These are phyloP conservation scores for Plestiodon gilberti DNA, from an alignment of 2,113 vertebrate genomes.

Conservation along the genomic window DNA sequence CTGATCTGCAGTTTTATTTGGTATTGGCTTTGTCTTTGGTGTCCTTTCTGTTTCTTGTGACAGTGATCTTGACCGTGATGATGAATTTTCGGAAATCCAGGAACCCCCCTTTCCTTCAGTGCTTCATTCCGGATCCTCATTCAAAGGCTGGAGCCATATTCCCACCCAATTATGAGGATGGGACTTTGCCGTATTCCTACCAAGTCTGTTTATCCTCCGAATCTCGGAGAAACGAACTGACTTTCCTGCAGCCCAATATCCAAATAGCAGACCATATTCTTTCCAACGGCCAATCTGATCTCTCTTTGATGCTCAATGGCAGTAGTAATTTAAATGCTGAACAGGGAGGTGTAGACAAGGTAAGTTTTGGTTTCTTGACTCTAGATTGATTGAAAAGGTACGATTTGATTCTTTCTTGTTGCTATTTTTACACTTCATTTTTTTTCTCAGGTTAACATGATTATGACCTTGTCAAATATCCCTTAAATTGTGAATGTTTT, in stretches of 20 bases:
- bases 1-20: conserved; percentile 57
- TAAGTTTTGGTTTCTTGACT: neutral
- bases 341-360: neutral
- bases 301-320: neutral
- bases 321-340: neutral
- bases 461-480: neutral
- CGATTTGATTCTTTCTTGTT: no score
- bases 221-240: conserved; percentile 54
- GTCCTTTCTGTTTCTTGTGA: conserved; percentile 56
- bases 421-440: no score
- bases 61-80: conserved; percentile 34
- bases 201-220: conserved; percentile 44
- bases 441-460: neutral
- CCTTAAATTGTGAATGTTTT: no score
- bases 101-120: conserved; percentile 7
- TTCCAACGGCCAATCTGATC: conserved; percentile 48
- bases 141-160: conserved; percentile 16
- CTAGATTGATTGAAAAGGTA: no score
- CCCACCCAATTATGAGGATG: conserved; percentile 33
- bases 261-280: conserved; percentile 47
- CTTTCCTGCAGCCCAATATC: conserved; percentile 47
- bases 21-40: conserved; percentile 49
- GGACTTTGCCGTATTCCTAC: conserved; percentile 59
- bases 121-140: conserved; percentile 39
- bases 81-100: conserved; percentile 24